Percentiles rank a stretch among this genome's conserved stretches.
Evolutionary conservation across 2,888 invertebrate genomes (phyloP).

Genomic region (Trichacis sp.): DNA sequence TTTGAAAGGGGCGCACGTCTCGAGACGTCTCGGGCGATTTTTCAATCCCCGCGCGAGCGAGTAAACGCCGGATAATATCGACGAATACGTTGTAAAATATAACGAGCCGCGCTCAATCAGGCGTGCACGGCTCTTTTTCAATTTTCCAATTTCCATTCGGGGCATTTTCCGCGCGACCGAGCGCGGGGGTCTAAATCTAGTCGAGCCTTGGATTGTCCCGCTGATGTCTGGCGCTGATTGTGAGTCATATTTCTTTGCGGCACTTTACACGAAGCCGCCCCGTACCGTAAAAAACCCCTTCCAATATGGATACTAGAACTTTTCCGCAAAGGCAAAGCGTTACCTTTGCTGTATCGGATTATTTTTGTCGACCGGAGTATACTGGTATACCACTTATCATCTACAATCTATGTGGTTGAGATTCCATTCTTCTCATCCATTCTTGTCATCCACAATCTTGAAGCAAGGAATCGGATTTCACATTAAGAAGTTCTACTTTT

Average conservation of each 20-base stretch:
- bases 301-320: slow-evolving; percentile 4
- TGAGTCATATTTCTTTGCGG: slow-evolving; percentile 25
- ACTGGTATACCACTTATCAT: no score
- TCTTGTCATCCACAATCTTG: no score
- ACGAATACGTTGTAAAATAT: slow-evolving; percentile 24
- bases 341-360: slow-evolving; percentile 12
- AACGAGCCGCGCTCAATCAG: slow-evolving; percentile 32
- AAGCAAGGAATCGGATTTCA: no score
- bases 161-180: slow-evolving; percentile 22
- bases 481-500: no score
- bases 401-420: no score
- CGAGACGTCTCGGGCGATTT: slow-evolving; percentile 11
- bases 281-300: slow-evolving; percentile 8
- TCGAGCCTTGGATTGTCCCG: slow-evolving; percentile 9
- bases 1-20: no score
- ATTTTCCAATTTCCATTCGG: slow-evolving; percentile 24
- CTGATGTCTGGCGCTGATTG: slow-evolving; percentile 35
- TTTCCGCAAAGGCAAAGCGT: neutral
- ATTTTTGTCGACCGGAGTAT: slow-evolving; percentile 7
- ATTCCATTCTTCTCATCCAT: no score
- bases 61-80: slow-evolving; percentile 19
- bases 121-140: slow-evolving; percentile 31
- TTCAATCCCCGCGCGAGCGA: slow-evolving; percentile 12
- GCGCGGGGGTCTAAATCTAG: slow-evolving; percentile 23
- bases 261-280: slow-evolving; percentile 5